Evolutionary conservation across 1,140 invertebrate species (phyloP).

Genomic region (Atta colombica): DNA sequence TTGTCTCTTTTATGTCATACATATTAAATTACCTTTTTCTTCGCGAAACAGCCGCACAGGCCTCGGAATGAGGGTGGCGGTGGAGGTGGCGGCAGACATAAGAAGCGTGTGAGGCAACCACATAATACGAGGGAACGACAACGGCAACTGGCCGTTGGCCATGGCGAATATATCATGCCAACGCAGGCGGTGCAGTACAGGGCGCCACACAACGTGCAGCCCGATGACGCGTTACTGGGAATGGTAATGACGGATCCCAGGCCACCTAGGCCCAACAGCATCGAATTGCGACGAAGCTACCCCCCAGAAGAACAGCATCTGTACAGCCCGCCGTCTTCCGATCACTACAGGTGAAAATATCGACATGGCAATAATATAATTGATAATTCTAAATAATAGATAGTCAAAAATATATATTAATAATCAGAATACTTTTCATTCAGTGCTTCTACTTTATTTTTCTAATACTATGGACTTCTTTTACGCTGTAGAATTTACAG

Average conservation of each 20-base stretch:
- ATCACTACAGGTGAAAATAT: conserved; percentile 83
- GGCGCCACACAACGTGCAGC: conserved; percentile 81
- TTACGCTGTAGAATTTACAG: neutral
- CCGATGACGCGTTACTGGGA: conserved; percentile 83
- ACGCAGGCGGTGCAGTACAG: conserved; percentile 83
- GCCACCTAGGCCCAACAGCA: conserved; percentile 91
- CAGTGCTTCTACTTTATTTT: neutral
- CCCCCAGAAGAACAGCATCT: conserved; percentile 88
- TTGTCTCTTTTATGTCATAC: neutral
- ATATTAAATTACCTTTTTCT: conserved; percentile 62
- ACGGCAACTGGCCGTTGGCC: conserved; percentile 92
- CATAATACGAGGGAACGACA: conserved; percentile 95
- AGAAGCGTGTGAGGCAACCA: conserved; percentile 93
- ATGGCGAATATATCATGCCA: conserved; percentile 95
- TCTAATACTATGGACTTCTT: neutral
- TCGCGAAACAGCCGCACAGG: conserved; percentile 87
- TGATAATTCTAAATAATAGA: conserved; percentile 19
- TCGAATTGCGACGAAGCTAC: conserved; percentile 91
- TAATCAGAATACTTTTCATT: conserved; percentile 6
- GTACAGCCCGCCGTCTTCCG: conserved; percentile 84
- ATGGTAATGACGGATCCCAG: conserved; percentile 87
- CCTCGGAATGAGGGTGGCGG: conserved; percentile 87
- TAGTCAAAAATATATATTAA: neutral
- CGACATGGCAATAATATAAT: neutral
- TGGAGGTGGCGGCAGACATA: conserved; percentile 89